A percentile compares a stretch with the other conserved stretches of the same genome.
Conservation (phyloP, 2,113 vertebrate genomes). For the Pimephales promelas region DNA sequence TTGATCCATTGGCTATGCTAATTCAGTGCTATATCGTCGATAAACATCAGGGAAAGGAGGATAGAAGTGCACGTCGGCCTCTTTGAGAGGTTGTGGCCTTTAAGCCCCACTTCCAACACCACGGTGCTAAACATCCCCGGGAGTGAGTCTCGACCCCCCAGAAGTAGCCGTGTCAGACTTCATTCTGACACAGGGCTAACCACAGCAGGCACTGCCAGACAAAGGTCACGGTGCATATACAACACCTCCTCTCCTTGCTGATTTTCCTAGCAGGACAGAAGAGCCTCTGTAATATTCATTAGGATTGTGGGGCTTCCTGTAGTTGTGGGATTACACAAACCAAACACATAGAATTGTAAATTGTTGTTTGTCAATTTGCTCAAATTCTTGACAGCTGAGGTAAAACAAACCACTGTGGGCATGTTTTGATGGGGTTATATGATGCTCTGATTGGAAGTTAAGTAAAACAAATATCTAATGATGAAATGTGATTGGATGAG, state of each 20-base stretch:
- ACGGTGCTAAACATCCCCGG: slow-evolving; percentile 16
- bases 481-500: slow-evolving; percentile 45
- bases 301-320: slow-evolving; percentile 18
- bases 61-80: slow-evolving; percentile 8
- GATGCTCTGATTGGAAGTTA: slow-evolving; percentile 17
- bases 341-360: slow-evolving; percentile 39
- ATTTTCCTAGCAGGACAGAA: slow-evolving; percentile 16
- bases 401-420: slow-evolving; percentile 24
- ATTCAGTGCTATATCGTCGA: slow-evolving; percentile 7
- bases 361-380: slow-evolving; percentile 35
- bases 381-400: slow-evolving; percentile 35
- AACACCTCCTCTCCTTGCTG: slow-evolving; percentile 20
- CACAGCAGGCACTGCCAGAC: slow-evolving; percentile 38
- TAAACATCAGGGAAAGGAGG: slow-evolving; percentile 8
- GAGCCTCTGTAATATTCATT: slow-evolving; percentile 54
- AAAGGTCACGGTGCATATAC: slow-evolving; percentile 57
- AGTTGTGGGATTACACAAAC: slow-evolving; percentile 6
- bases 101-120: slow-evolving; percentile 17
- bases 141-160: slow-evolving; percentile 34
- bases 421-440: slow-evolving; percentile 24
- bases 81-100: slow-evolving; percentile 27
- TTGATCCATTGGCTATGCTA: neutral
- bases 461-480: slow-evolving; percentile 44
- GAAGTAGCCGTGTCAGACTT: slow-evolving; percentile 29
- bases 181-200: slow-evolving; percentile 37